Conservation (phyloP, 1,140 invertebrate species). For the Drosophila athabasca region DNA sequence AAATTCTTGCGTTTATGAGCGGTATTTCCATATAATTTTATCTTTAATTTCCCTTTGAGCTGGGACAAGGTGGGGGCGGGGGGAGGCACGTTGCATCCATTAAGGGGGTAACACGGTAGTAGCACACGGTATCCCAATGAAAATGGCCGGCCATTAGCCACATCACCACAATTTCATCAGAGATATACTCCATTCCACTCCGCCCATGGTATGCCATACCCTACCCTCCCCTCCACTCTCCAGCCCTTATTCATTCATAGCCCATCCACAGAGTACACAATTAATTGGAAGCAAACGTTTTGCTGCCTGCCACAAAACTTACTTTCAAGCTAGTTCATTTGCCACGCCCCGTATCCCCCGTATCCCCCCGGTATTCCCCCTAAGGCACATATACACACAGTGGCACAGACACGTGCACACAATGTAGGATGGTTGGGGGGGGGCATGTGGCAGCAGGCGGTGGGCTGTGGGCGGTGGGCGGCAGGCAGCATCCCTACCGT, state of each 20-base stretch:
- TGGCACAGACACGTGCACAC: slow-evolving; percentile 36
- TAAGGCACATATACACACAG: slow-evolving; percentile 14
- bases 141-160: too few species aligned
- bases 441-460: not conserved
- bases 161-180: too few species aligned
- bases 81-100: too few species aligned
- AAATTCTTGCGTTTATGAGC: slow-evolving; percentile 24
- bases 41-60: slow-evolving; percentile 19
- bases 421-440: slow-evolving; percentile 2
- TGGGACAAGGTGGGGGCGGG: not conserved
- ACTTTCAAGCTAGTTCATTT: slow-evolving; percentile 73
- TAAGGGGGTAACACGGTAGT: too few species aligned
- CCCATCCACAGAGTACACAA: slow-evolving; percentile 53
- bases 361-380: slow-evolving; percentile 1
- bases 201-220: not conserved
- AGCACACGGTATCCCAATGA: too few species aligned
- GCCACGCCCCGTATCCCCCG: slow-evolving; percentile 66
- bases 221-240: not conserved
- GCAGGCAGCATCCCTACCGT: slow-evolving; percentile 59
- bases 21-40: slow-evolving; percentile 23
- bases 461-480: not conserved
- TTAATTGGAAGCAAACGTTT: slow-evolving; percentile 75
- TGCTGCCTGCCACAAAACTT: slow-evolving; percentile 73
- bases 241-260: slow-evolving; percentile 11
- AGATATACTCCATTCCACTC: too few species aligned